phyloP scores from a whole-genome alignment of 2,113 vertebrate genomes.

The Choloepus hoffmanni region DNA sequence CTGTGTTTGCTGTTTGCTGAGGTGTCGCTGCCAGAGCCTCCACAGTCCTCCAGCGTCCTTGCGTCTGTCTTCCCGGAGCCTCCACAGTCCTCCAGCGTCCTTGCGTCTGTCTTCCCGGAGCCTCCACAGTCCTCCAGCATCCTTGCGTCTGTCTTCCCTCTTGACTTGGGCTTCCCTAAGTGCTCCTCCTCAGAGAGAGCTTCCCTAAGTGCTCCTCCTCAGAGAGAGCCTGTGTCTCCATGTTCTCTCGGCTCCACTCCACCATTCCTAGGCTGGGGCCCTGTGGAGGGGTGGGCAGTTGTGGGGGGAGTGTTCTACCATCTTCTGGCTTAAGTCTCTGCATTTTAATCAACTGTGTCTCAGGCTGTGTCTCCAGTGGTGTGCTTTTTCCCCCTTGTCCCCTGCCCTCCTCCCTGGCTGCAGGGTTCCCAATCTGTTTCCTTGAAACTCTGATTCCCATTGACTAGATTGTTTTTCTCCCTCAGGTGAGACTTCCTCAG shows the following conservation, averaged over 20 bases:
- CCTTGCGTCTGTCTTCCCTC: neutral
- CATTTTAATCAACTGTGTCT: too few relatives aligned
- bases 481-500: neutral
- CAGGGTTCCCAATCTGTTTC: neutral
- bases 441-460: neutral
- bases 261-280: neutral
- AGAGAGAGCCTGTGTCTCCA: neutral
- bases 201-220: neutral
- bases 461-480: neutral
- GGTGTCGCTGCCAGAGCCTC: neutral
- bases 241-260: too few relatives aligned
- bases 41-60: neutral
- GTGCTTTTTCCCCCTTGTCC: too few relatives aligned
- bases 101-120: neutral
- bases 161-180: neutral
- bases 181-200: too few relatives aligned
- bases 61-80: neutral
- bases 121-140: neutral
- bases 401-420: neutral
- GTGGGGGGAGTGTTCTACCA: rapidly evolving
- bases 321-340: neutral
- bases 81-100: neutral
- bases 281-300: neutral
- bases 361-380: neutral
- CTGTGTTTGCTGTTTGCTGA: too few relatives aligned